Conservation (phyloP, 2,113 vertebrate genomes). For the Greenwoodochromis staneri region DNA sequence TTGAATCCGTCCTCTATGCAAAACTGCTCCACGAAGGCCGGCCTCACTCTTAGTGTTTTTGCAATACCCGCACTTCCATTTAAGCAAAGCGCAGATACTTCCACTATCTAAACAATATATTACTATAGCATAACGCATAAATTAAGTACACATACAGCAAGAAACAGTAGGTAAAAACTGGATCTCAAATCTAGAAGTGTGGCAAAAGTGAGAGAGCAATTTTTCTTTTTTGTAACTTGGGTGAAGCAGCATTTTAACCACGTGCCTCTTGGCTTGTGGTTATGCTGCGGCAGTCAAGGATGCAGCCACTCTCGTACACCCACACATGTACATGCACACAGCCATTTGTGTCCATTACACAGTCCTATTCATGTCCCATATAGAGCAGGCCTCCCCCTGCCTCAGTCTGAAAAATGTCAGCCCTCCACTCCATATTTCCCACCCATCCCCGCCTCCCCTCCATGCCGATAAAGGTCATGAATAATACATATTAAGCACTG, state of each 20-base stretch:
- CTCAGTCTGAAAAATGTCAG: slow-evolving; percentile 39
- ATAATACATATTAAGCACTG: slow-evolving; percentile 73
- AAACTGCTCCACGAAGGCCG: neutral
- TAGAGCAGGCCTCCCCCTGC: slow-evolving; percentile 27
- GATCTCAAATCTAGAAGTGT: neutral
- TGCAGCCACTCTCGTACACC: neutral
- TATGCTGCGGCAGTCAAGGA: neutral
- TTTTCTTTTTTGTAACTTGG: neutral
- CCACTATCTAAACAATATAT: neutral
- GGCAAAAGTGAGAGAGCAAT: neutral
- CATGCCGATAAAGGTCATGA: slow-evolving; percentile 66
- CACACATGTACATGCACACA: neutral
- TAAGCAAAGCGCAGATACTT: neutral
- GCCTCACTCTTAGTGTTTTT: neutral
- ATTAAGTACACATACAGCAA: neutral
- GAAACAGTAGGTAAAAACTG: neutral
- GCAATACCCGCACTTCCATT: neutral
- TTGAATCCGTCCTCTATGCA: neutral
- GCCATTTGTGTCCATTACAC: slow-evolving; percentile 54
- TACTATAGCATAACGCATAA: neutral
- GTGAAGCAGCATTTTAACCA: slow-evolving; percentile 49
- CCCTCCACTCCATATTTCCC: slow-evolving; percentile 6
- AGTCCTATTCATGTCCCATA: slow-evolving; percentile 42
- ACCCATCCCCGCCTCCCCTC: slow-evolving; percentile 14
- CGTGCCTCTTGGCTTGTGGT: neutral